Evolutionary conservation across 2,113 vertebrate species (phyloP), one percentile per base, ranked within the genome.

Genomic region (Scomber colias): DNA sequence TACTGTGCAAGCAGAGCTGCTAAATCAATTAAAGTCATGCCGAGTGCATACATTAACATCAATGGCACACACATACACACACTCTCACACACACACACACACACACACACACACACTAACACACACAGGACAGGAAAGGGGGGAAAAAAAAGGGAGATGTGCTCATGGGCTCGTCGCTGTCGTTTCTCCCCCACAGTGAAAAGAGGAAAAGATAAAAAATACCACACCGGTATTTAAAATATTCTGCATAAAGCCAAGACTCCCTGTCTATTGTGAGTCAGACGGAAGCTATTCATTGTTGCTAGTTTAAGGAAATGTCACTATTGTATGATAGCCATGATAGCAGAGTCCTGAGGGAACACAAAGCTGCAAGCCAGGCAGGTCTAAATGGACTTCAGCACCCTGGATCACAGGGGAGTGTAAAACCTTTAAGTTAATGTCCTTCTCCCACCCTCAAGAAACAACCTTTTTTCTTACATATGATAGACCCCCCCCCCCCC

Each of bases 271-370:
- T 91, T 94, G 92, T 95, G 88, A 93, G 80, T 84, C 89, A 87
- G 70, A 85, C 64, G 77, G 87, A 89, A 87, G 92, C 75, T 76
- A 89, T 87, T 92, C 94, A 94, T 93, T 93, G 93, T 97, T 95
- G 94, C 93, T 95, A 95, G 95, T 96, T 96, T 96, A 97, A 96
- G 96, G 96, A 97, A 98, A 97, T 98, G 97, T 97, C 97, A 96
- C 94, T 94, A 96, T 95, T 95, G 94, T 94, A 86, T 93, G 94
- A 96, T 92, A 90, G 93, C 91, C 88, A 89, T 67, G 96, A 96
- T 95, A 96, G 79, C 90, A 94, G 74, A 92, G 93, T 93, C 96
- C 95, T 93, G 83, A 75, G 96, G 97, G 96, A 97, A 87, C 93
- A 69, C 84, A 89, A 71, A 94, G 90, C 89, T 88, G 89, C 79